Evolutionary conservation across 2,797 vertebrate genomes (phyloP), one percentile per base, ranked within the genome.

Genomic region (Spinus pinus): DNA sequence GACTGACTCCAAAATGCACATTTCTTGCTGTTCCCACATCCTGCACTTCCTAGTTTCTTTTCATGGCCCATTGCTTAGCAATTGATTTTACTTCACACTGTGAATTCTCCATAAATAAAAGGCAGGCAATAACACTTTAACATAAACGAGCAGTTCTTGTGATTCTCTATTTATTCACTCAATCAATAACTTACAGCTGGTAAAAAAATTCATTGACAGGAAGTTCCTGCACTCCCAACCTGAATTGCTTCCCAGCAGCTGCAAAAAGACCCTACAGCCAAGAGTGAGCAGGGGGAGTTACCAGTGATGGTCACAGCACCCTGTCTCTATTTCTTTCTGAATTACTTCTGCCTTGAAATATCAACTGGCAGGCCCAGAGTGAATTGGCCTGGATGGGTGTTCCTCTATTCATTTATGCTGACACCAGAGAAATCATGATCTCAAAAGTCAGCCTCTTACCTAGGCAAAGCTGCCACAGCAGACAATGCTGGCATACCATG

Each of bases 61-160:
- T 82, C 70, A 73, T 67, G 49, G 51, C 33, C 70, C 70, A 66
- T 64, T 95, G 74, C 81, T 88, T 88, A 58, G 77, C 58, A 81
- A 97, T 95, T 75, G 81, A 94, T 95, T 97, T 97, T 95, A 70
- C 57, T 93, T 93, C 83, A 78, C 56, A 35, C 27, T 12, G 49
- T 22, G 73, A 84, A 61, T 81, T 91, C 73, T 62, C 44, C 22
- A 14, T 70, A 90, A 93, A 84, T 72, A 73, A 77, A 89, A 78
- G 58, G 51, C 2, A 64, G 64, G 57, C 30, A 91, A 54, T 79
- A 95, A 39, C 60, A 23, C 75, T 93, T 92, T 42, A 93, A 80
- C 60, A 78, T 82, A 83, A 90, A 67, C 18, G 79, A 30, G 57
- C 65, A 75, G 19, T 93, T 85, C 24, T 19, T 72, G 69, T 57